Conservation (phyloP, 2,113 vertebrate genomes). For the Campylomormyrus tamandua region DNA sequence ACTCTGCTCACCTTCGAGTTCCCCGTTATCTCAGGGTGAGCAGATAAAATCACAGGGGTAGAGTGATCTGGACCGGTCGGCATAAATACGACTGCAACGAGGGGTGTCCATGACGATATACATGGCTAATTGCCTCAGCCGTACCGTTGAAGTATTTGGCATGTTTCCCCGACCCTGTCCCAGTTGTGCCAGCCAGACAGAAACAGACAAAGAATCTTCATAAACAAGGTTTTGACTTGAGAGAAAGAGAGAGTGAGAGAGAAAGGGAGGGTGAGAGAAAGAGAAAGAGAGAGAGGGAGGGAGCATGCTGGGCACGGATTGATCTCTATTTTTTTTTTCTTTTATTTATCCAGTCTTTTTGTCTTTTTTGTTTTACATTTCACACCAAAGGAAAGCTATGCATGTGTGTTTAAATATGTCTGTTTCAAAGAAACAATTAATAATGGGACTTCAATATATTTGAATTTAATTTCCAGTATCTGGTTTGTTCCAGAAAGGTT, state of each 20-base stretch:
- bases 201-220: not conserved
- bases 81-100: not conserved
- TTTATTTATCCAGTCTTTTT: not conserved
- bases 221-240: not conserved
- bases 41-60: not conserved
- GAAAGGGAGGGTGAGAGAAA: not conserved
- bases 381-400: not conserved
- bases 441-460: not conserved
- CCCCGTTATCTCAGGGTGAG: not conserved
- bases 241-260: not conserved
- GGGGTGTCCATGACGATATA: not conserved
- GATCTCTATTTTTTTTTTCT: not conserved
- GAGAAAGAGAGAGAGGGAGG: not conserved
- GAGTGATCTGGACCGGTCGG: not conserved
- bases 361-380: not conserved
- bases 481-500: not conserved
- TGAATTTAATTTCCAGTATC: not conserved
- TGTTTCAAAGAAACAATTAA: not conserved
- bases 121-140: not conserved
- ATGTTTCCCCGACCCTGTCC: not conserved
- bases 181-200: not conserved
- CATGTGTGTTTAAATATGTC: not conserved
- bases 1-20: not conserved
- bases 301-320: not conserved
- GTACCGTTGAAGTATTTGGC: not conserved